Evolutionary conservation across 2,888 invertebrate species (phyloP).

Genomic region (Acrocera orbiculus): DNA sequence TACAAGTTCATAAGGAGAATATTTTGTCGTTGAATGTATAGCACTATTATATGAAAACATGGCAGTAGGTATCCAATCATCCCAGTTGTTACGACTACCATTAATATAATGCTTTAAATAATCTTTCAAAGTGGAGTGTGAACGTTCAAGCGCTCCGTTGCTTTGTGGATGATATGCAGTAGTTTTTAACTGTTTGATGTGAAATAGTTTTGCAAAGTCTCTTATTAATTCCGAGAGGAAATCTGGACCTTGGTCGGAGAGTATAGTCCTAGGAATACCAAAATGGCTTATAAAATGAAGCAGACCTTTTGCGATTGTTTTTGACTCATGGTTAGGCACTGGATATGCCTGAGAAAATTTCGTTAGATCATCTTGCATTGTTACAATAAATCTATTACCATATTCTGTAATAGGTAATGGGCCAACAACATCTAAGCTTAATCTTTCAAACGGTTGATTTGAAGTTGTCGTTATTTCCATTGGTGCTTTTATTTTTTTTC

Average conservation of each 20-base stretch:
- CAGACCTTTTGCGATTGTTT: conserved; percentile 16
- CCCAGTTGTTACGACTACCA: too few species aligned
- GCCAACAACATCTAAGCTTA: conserved; percentile 3
- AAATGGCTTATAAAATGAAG: conserved; percentile 20
- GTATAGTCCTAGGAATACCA: conserved; percentile 16
- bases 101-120: too few species aligned
- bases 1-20: too few species aligned
- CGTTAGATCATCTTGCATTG: conserved; percentile 21
- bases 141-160: conserved; percentile 19
- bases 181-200: conserved; percentile 17
- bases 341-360: conserved; percentile 20
- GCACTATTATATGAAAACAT: too few species aligned
- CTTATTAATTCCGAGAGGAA: conserved; percentile 21
- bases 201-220: conserved; percentile 18
- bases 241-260: conserved; percentile 25
- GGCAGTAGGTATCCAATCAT: too few species aligned
- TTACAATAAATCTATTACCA: conserved; percentile 12
- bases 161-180: conserved; percentile 20
- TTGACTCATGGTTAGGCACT: conserved; percentile 19
- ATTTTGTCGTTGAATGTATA: too few species aligned
- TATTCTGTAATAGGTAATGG: conserved; percentile 3
- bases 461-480: too few species aligned
- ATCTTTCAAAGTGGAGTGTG: conserved; percentile 17
- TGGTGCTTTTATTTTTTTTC: background rate
- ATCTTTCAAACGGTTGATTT: conserved; percentile 4